These are phyloP conservation scores for Hypolimnas misippus DNA, from an alignment of 2,888 invertebrate species.

Conservation along the genomic window DNA sequence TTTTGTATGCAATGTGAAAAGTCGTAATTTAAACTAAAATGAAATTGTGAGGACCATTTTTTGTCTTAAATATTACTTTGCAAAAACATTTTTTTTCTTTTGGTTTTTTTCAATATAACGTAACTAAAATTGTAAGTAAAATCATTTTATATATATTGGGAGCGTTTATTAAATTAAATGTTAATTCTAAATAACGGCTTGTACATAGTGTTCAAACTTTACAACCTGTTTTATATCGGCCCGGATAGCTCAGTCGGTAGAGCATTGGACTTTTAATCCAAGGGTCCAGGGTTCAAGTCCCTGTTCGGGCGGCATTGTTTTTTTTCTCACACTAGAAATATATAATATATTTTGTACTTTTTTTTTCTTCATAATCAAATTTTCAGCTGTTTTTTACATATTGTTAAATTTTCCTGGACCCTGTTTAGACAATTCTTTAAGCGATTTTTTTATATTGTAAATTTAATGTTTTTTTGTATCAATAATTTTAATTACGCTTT, in stretches of 20 bases:
- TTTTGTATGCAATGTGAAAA: background rate
- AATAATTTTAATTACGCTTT: no score
- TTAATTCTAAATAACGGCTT: background rate
- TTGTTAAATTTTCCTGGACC: constrained; percentile 12
- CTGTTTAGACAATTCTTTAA: no score
- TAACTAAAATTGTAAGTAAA: no score
- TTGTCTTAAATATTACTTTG: no score
- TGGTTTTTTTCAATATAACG: no score
- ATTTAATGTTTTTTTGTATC: no score
- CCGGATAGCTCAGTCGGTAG: constrained; percentile 85
- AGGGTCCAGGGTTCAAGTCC: constrained; percentile 85
- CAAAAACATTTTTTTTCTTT: no score
- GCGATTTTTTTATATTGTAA: no score
- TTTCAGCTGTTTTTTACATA: background rate
- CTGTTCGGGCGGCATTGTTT: constrained; percentile 75
- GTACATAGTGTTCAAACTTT: constrained; percentile 46
- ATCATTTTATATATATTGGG: no score
- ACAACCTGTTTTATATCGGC: constrained; percentile 34
- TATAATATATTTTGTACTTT: background rate
- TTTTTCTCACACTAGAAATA: background rate
- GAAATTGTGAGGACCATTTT: background rate
- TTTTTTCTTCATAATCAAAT: background rate
- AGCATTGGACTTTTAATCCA: constrained; percentile 85
- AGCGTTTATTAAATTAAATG: no score
- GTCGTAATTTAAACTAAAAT: background rate